Evolutionary conservation across 1,140 invertebrate species (phyloP).

Genomic region (Globodera rostochiensis): DNA sequence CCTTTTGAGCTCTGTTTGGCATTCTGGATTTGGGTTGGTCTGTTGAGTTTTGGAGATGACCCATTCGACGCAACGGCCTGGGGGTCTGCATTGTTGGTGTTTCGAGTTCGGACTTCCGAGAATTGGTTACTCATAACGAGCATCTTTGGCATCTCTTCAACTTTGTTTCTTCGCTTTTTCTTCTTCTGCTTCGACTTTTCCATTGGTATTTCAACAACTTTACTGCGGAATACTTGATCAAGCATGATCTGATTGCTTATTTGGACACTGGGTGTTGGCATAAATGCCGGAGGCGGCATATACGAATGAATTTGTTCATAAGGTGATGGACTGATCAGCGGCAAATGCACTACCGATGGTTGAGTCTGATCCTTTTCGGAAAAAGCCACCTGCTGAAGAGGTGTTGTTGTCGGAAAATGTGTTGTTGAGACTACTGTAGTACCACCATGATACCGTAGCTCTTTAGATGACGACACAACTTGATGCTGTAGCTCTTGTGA

Average conservation of each 20-base stretch:
- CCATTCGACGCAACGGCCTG: background rate
- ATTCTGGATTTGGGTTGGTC: background rate
- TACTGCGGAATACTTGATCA: background rate
- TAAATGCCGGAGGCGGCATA: background rate
- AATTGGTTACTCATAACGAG: background rate
- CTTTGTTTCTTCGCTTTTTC: background rate
- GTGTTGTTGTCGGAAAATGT: background rate
- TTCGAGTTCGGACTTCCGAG: background rate
- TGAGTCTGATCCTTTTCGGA: background rate
- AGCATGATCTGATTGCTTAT: background rate
- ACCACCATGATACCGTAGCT: background rate
- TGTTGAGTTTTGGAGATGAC: background rate
- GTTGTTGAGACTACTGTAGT: background rate
- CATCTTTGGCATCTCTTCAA: background rate
- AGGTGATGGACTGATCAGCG: background rate
- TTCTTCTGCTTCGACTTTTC: background rate
- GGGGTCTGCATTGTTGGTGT: background rate
- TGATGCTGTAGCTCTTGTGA: background rate
- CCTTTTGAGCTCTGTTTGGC: background rate
- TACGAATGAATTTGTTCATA: background rate
- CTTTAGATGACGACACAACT: background rate
- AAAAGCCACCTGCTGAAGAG: background rate
- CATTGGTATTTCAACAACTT: background rate
- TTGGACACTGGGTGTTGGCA: background rate
- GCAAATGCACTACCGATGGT: background rate